phyloP scores from a whole-genome alignment of 2,797 vertebrate genomes.

The Enteromius anoplus region DNA sequence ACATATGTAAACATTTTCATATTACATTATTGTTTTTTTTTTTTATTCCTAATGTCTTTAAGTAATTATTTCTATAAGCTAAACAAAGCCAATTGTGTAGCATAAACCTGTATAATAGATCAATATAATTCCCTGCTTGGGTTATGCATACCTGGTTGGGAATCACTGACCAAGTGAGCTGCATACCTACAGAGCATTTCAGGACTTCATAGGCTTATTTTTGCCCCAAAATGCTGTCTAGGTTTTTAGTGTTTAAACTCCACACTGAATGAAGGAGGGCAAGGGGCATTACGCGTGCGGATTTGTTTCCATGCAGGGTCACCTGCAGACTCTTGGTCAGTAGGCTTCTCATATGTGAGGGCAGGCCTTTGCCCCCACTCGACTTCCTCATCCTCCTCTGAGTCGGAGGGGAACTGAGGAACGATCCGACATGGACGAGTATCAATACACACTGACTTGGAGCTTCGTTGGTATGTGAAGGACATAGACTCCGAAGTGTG shows the following conservation, averaged over 20 bases:
- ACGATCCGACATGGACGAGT: slow-evolving; percentile 85
- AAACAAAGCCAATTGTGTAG: not conserved
- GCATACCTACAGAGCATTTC: not conserved
- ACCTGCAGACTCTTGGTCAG: slow-evolving; percentile 87
- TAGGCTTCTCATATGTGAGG: slow-evolving; percentile 76
- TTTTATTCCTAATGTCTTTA: too few relatives aligned
- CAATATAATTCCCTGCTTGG: not conserved
- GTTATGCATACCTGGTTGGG: not conserved
- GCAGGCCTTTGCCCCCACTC: slow-evolving; percentile 66
- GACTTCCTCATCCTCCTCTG: slow-evolving; percentile 83
- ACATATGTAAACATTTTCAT: not conserved
- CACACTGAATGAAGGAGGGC: not conserved
- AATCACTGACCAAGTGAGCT: not conserved
- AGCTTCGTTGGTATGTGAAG: slow-evolving; percentile 95
- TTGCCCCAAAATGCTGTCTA: not conserved
- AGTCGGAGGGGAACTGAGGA: slow-evolving; percentile 81
- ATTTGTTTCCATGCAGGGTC: slow-evolving; percentile 78
- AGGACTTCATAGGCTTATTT: not conserved
- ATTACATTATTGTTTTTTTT: too few relatives aligned
- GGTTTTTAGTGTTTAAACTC: slow-evolving; percentile 3
- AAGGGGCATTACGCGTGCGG: slow-evolving; percentile 6
- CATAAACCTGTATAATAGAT: not conserved
- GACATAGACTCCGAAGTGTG: slow-evolving; percentile 95
- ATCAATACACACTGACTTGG: slow-evolving; percentile 91
- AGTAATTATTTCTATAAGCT: not conserved